phyloP scores from a whole-genome alignment of 2,888 invertebrate genomes.

The Diaperis boleti region DNA sequence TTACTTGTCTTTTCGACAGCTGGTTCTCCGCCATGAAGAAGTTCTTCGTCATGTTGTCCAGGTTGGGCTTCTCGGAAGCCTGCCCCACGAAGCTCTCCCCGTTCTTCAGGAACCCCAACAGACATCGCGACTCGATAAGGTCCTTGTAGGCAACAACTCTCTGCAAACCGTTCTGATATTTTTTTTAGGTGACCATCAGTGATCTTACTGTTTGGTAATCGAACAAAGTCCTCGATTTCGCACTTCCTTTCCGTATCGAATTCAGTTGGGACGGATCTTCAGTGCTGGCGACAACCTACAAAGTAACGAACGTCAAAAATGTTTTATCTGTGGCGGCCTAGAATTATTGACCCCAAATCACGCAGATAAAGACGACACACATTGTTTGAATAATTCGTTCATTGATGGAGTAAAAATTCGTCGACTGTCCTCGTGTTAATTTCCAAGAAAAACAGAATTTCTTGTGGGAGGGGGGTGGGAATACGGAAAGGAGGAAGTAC shows the following conservation, averaged over 20 bases:
- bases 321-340: constrained; percentile 41
- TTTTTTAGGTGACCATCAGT: too few species aligned
- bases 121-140: constrained; percentile 62
- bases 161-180: too few species aligned
- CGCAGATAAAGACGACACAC: constrained; percentile 28
- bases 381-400: constrained; percentile 1
- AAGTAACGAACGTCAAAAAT: constrained; percentile 37
- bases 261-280: constrained; percentile 30
- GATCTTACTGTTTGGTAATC: constrained; percentile 62
- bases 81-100: constrained; percentile 52
- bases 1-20: constrained; percentile 66
- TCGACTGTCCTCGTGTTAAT: too few species aligned
- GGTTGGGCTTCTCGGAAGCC: constrained; percentile 45
- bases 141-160: constrained; percentile 66
- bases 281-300: constrained; percentile 34
- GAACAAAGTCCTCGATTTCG: constrained; percentile 54
- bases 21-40: constrained; percentile 59
- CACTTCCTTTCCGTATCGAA: constrained; percentile 37
- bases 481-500: too few species aligned
- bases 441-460: too few species aligned
- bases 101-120: constrained; percentile 63
- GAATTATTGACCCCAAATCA: constrained; percentile 44
- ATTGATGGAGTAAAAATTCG: constrained; percentile 20
- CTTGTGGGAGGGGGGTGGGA: too few species aligned
- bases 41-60: constrained; percentile 49